These are phyloP conservation scores for Plebejus argus DNA, from an alignment of 2,888 invertebrate species.

Conservation along the genomic window DNA sequence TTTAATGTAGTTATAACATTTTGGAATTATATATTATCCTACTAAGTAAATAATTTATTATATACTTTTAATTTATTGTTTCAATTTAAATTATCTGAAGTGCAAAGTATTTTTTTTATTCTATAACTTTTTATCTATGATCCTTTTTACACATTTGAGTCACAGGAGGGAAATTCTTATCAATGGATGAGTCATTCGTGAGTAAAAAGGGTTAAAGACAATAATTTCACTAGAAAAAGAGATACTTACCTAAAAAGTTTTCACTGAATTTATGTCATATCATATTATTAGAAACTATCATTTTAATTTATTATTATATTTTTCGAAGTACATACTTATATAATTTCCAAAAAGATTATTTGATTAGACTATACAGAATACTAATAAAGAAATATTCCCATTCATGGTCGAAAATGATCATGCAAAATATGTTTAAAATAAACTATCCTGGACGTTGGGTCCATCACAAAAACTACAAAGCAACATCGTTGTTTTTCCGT, in stretches of 20 bases:
- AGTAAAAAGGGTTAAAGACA: neutral
- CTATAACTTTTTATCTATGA: neutral
- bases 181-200: neutral
- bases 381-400: neutral
- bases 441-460: neutral
- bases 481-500: constrained; percentile 60
- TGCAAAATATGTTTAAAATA: constrained; percentile 4
- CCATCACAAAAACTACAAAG: constrained; percentile 54
- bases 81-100: neutral
- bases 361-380: neutral
- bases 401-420: constrained; percentile 4
- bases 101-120: neutral
- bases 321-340: neutral
- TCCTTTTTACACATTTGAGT: neutral
- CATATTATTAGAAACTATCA: too few species aligned
- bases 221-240: neutral
- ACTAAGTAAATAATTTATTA: neutral
- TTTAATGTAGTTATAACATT: neutral
- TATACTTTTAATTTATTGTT: neutral
- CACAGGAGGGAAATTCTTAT: neutral
- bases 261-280: neutral
- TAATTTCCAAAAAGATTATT: neutral
- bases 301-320: neutral
- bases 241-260: neutral
- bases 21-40: neutral